phyloP scores from a whole-genome alignment of 1,140 invertebrate genomes.

The Pemphigus obesinymphae region DNA sequence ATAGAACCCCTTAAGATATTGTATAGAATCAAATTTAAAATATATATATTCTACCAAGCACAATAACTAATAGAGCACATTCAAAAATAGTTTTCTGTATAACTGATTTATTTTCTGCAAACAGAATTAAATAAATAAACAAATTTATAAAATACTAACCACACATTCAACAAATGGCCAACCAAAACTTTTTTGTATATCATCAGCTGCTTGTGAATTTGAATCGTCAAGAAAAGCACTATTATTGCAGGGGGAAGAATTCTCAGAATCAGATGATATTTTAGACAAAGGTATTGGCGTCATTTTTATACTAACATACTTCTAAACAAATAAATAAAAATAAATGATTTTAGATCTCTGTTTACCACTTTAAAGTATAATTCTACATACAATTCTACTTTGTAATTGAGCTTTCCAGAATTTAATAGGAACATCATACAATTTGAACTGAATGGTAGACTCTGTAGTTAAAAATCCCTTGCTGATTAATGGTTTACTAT shows the following conservation, averaged over 20 bases:
- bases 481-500: constrained; percentile 61
- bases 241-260: neutral
- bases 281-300: constrained; percentile 67
- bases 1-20: no score
- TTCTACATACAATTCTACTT: constrained; percentile 58
- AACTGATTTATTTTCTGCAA: neutral
- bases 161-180: constrained; percentile 56
- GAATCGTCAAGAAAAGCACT: constrained; percentile 8
- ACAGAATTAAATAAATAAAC: neutral
- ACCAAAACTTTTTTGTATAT: neutral
- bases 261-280: constrained; percentile 31
- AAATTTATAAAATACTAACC: constrained; percentile 49
- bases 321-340: constrained; percentile 42
- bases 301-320: constrained; percentile 55
- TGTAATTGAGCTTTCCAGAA: constrained; percentile 75
- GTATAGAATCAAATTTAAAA: no score
- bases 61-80: no score
- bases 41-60: no score
- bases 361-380: neutral
- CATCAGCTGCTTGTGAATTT: constrained; percentile 43
- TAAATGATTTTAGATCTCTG: neutral
- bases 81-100: no score
- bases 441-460: constrained; percentile 79
- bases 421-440: constrained; percentile 76
- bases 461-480: constrained; percentile 84